Percentiles rank a stretch among this genome's conserved stretches.
Evolutionary conservation across 2,797 vertebrate species (phyloP).

Genomic region (Mormyrops boulengeri): DNA sequence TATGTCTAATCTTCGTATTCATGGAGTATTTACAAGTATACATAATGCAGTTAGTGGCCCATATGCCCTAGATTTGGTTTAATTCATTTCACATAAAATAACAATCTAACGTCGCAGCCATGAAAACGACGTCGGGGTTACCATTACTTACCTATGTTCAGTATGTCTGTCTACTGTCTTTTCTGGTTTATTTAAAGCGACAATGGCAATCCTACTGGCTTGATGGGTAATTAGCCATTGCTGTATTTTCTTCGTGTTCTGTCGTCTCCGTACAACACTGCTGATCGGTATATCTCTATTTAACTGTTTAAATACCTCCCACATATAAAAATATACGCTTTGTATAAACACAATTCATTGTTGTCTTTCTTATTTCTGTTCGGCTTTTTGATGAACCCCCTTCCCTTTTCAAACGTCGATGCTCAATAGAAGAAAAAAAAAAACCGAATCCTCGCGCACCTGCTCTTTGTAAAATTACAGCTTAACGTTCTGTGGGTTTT

Average conservation of each 20-base stretch:
- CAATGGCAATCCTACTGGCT: not conserved
- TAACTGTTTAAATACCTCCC: slow-evolving; percentile 34
- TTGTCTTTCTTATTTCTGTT: slow-evolving; percentile 11
- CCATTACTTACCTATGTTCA: slow-evolving; percentile 48
- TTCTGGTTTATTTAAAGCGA: slow-evolving; percentile 31
- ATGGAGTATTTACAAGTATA: not conserved
- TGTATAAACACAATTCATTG: not conserved
- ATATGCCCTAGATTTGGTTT: not conserved
- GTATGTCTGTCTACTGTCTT: slow-evolving; percentile 31
- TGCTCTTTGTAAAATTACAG: slow-evolving; percentile 13
- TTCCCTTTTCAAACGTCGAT: slow-evolving; percentile 10
- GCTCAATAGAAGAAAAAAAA: not conserved
- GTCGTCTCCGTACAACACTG: slow-evolving; percentile 31
- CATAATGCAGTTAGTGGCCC: not conserved
- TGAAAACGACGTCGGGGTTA: slow-evolving; percentile 1
- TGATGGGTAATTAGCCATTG: slow-evolving; percentile 21
- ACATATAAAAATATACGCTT: slow-evolving; percentile 26
- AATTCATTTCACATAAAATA: not conserved
- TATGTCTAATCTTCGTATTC: not conserved
- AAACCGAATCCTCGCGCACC: slow-evolving; percentile 1
- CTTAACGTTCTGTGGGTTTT: not conserved
- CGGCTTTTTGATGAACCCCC: slow-evolving; percentile 4
- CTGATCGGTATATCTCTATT: slow-evolving; percentile 18
- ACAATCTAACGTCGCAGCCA: not conserved
- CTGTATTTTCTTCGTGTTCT: slow-evolving; percentile 14